Evolutionary conservation across 2,797 vertebrate species (phyloP).

Genomic region (Rousettus madagascariensis): DNA sequence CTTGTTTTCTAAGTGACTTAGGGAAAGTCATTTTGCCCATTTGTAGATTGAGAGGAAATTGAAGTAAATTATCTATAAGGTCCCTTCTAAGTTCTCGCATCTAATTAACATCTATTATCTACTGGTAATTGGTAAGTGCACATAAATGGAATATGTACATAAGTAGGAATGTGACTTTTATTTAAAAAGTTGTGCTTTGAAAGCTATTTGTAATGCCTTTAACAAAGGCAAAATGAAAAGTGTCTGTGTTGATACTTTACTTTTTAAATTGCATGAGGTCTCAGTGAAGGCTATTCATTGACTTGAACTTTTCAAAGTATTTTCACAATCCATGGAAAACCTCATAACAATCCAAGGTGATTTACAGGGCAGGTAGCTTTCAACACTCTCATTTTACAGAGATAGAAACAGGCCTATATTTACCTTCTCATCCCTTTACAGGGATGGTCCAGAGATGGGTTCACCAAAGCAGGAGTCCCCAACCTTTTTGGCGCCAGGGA

Average conservation of each 20-base stretch:
- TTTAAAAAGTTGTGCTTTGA: not conserved
- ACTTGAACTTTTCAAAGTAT: not conserved
- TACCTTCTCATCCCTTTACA: not conserved
- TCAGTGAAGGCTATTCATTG: not conserved
- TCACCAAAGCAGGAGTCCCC: not conserved
- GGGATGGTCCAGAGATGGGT: not conserved
- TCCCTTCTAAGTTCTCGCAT: not conserved
- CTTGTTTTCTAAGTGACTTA: constrained; percentile 28
- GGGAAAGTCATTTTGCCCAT: not conserved
- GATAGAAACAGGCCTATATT: not conserved
- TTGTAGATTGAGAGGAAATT: not conserved
- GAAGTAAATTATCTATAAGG: not conserved
- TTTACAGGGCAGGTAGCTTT: not conserved
- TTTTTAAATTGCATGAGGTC: not conserved
- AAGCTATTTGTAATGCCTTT: not conserved
- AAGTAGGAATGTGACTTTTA: not conserved
- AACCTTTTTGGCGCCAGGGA: too few species aligned
- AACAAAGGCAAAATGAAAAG: not conserved
- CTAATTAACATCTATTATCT: not conserved
- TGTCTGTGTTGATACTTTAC: not conserved
- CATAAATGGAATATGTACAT: not conserved
- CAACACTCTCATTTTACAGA: not conserved
- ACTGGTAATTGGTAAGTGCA: not conserved
- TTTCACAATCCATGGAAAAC: not conserved
- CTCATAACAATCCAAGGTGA: not conserved